Evolutionary conservation across 2,888 invertebrate species (phyloP).

Genomic region (Yponomeuta cagnagella): DNA sequence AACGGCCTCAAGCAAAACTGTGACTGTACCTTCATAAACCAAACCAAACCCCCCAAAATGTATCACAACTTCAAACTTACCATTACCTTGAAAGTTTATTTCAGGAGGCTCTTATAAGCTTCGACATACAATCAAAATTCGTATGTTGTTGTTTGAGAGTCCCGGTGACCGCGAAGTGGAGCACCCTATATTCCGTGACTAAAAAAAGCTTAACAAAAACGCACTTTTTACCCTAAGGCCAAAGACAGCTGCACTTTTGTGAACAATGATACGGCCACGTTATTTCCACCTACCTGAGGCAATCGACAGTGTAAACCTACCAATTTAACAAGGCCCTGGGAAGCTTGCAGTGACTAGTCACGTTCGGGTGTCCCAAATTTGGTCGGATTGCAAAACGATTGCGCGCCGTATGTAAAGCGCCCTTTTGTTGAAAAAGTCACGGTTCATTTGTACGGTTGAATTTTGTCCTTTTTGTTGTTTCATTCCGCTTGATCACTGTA

Average conservation of each 20-base stretch:
- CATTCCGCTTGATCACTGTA: slow-evolving; percentile 61
- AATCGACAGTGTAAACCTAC: slow-evolving; percentile 52
- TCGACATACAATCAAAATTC: neutral
- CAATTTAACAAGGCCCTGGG: slow-evolving; percentile 29
- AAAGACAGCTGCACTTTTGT: slow-evolving; percentile 71
- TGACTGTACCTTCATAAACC: neutral
- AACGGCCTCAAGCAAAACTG: neutral
- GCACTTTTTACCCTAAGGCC: slow-evolving; percentile 69
- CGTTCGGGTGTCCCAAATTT: slow-evolving; percentile 28
- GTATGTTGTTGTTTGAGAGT: slow-evolving; percentile 22
- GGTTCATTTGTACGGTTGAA: slow-evolving; percentile 66
- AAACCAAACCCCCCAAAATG: neutral
- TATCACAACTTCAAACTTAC: slow-evolving; percentile 25
- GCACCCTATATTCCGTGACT: slow-evolving; percentile 35
- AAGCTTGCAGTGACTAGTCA: slow-evolving; percentile 13
- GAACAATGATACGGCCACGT: slow-evolving; percentile 72
- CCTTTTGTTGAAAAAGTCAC: slow-evolving; percentile 69
- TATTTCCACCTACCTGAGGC: slow-evolving; percentile 63
- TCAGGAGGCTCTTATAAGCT: neutral
- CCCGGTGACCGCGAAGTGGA: slow-evolving; percentile 68
- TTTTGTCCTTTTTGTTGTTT: slow-evolving; percentile 72
- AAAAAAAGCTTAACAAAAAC: slow-evolving; percentile 46
- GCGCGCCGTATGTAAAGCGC: slow-evolving; percentile 45
- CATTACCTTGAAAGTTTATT: slow-evolving; percentile 17
- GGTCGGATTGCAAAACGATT: slow-evolving; percentile 45